Evolutionary conservation across 2,888 invertebrate genomes (phyloP).

Genomic region (Coleophora deauratella): DNA sequence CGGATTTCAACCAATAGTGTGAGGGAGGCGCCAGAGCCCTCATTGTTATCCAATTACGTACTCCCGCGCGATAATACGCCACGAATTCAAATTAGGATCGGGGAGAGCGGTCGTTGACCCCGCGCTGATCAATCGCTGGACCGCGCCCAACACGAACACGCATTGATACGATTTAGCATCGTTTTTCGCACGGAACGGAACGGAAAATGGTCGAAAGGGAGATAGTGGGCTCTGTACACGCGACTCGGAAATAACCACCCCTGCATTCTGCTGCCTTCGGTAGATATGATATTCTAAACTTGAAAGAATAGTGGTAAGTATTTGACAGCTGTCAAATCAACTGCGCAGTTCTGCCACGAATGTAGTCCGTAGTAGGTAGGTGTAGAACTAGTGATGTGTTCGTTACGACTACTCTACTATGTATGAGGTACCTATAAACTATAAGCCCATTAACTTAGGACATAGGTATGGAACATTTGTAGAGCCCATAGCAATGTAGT

Average conservation of each 20-base stretch:
- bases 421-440: too few species aligned
- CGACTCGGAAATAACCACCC: slow-evolving; percentile 4
- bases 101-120: slow-evolving; percentile 70
- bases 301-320: too few species aligned
- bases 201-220: neutral
- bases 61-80: slow-evolving; percentile 69
- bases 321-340: too few species aligned
- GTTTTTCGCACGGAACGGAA: slow-evolving; percentile 5
- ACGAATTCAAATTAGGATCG: slow-evolving; percentile 71
- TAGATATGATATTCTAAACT: too few species aligned
- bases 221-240: neutral
- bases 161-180: slow-evolving; percentile 3
- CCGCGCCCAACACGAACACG: slow-evolving; percentile 25
- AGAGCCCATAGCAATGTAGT: too few species aligned
- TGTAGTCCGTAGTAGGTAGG: too few species aligned
- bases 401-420: too few species aligned
- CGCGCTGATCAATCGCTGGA: slow-evolving; percentile 62
- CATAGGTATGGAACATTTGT: too few species aligned
- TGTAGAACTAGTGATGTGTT: too few species aligned
- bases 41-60: slow-evolving; percentile 72
- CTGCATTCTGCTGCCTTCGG: too few species aligned
- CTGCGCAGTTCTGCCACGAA: too few species aligned
- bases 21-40: slow-evolving; percentile 61
- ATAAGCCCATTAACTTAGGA: too few species aligned
- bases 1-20: slow-evolving; percentile 12